Base-by-base conservation (phyloP, 2,888 invertebrate genomes). In the Melikaiella ostensackeni region DNA sequence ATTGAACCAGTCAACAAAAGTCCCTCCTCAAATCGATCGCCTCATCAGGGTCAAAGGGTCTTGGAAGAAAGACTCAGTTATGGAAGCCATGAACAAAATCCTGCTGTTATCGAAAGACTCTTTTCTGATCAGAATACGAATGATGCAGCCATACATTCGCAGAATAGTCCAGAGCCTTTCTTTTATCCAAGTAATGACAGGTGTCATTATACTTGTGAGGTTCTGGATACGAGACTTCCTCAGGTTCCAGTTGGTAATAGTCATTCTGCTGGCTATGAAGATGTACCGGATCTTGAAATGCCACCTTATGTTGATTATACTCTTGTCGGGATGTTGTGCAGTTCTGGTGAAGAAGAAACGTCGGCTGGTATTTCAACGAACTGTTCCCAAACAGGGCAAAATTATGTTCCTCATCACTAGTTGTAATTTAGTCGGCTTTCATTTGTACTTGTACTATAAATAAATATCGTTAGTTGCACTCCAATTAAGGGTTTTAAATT, bases 241-340 rank as follows among this genome's bases (percentile, higher is more conserved):
- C 77, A 82, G 57, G 61, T 79, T 75, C 63, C 79, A 74, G 78
- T 73, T 2, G 83, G 82, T 30, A 83, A 77, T 70, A 77, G 73
- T 77, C 80, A 81, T 35, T 19, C 77, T 5, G 73, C 78, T 27
- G 74, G 80, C 59, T 88, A 87, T 50, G 83, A 80, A 0, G 88
- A 88, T 27, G 87, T 88, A 2, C 33, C 75, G 5, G 90, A 90
- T 13, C 80, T 91, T 11, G 91, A 91, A 50, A 35, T 90, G 24
- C 89, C 91, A 4, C 87, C 90, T 0, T 91, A 89, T 73, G 89
- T 91, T 1, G 91, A 91, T 79, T 91, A 91, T 77, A 91, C 91
- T 0, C 84, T 91, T 21, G 90, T 91, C 1, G 91, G 91, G 0
- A 91, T 91, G 91, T 81, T 91, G 7, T 91, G 89, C 82, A 90